These are phyloP conservation scores for Drosophila asahinai DNA, from an alignment of 1,140 invertebrate species.

Conservation along the genomic window DNA sequence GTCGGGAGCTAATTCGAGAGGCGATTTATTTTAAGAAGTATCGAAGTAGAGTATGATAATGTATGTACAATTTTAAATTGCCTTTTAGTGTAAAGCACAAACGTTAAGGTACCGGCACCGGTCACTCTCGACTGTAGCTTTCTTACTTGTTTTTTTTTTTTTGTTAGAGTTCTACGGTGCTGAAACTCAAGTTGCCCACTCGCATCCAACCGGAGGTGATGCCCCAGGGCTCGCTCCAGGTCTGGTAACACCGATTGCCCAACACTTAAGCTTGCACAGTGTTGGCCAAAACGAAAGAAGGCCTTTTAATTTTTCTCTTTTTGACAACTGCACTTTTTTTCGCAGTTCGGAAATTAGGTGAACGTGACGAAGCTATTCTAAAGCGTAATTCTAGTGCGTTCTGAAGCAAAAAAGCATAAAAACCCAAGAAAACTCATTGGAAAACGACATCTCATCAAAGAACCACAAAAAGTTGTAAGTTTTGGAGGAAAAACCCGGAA, in stretches of 20 bases:
- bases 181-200: neutral
- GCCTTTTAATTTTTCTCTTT: neutral
- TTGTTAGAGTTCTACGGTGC: too few species aligned
- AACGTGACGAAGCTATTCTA: neutral
- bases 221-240: too few species aligned
- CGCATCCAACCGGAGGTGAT: slow-evolving; percentile 31
- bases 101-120: too few species aligned
- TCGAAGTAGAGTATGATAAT: too few species aligned
- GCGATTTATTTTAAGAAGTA: too few species aligned
- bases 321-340: neutral
- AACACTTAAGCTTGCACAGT: neutral
- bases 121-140: too few species aligned
- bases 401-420: too few species aligned
- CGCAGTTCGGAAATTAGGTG: neutral
- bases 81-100: too few species aligned
- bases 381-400: too few species aligned
- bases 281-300: neutral
- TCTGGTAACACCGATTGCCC: neutral
- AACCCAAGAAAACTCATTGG: neutral
- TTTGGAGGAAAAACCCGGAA: neutral
- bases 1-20: too few species aligned
- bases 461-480: slow-evolving; percentile 7
- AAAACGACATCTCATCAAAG: neutral
- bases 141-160: neutral
- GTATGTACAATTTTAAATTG: too few species aligned